A percentile compares a stretch with the other conserved stretches of the same genome.
Evolutionary conservation across 1,140 invertebrate genomes (phyloP).

Genomic region (Zaprionus davidi): DNA sequence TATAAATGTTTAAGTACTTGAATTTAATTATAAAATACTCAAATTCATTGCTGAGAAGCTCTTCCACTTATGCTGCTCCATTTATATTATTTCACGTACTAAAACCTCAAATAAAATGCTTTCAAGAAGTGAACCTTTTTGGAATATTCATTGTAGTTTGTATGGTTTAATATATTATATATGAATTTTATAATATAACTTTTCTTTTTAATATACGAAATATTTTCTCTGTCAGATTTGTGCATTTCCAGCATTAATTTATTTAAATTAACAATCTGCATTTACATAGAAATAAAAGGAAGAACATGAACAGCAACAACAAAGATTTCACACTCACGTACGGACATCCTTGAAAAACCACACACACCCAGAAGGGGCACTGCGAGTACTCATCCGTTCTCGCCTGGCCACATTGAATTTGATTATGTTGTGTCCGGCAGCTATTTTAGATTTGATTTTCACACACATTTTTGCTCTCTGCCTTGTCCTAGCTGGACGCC

Average conservation of each 20-base stretch:
- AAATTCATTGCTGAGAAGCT: neutral
- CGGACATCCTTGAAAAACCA: neutral
- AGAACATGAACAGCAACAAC: neutral
- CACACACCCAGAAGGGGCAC: neutral
- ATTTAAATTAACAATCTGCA: slow-evolving; percentile 5
- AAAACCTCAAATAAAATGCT: too few species aligned
- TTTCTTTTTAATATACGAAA: neutral
- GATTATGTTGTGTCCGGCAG: slow-evolving; percentile 79
- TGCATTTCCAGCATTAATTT: neutral
- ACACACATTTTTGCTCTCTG: slow-evolving; percentile 44
- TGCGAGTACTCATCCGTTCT: slow-evolving; percentile 15
- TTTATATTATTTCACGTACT: too few species aligned
- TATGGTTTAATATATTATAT: neutral
- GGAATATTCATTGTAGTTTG: neutral
- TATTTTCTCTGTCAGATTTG: neutral
- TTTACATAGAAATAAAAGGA: slow-evolving; percentile 3
- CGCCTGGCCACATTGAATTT: slow-evolving; percentile 59
- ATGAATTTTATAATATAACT: neutral
- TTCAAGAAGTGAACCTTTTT: too few species aligned
- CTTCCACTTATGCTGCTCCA: too few species aligned
- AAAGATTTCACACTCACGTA: slow-evolving; percentile 5
- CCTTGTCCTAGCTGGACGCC: slow-evolving; percentile 12
- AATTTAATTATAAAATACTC: neutral
- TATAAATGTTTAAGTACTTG: too few species aligned
- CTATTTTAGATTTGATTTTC: slow-evolving; percentile 82